Evolutionary conservation across 2,797 vertebrate genomes (phyloP).

Genomic region (Acrossocheilus fasciatus): DNA sequence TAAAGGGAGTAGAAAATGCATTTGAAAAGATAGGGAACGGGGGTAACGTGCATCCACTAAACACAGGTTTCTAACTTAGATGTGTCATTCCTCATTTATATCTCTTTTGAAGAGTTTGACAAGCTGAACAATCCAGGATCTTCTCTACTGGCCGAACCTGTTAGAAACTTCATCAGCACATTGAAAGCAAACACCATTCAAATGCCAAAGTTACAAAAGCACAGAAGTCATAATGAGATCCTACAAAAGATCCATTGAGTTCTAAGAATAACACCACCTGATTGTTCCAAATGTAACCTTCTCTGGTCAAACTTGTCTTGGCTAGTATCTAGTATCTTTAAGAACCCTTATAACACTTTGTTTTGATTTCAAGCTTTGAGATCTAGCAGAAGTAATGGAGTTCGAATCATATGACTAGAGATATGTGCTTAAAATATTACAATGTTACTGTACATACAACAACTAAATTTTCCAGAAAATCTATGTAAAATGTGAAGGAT

Average conservation of each 20-base stretch:
- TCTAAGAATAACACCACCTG: background rate
- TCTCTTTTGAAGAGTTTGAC: background rate
- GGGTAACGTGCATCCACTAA: background rate
- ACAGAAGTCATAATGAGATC: background rate
- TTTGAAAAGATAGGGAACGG: background rate
- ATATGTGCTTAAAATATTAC: background rate
- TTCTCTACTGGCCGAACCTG: slow-evolving; percentile 13
- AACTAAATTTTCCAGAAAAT: background rate
- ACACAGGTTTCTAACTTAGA: background rate
- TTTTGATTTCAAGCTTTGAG: background rate
- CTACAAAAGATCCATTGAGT: background rate
- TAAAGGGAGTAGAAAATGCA: background rate
- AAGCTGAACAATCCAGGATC: background rate
- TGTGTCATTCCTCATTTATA: background rate
- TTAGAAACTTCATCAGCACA: slow-evolving; percentile 8
- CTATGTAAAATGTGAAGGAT: background rate
- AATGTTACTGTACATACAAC: background rate
- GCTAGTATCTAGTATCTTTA: background rate
- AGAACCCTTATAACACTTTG: background rate
- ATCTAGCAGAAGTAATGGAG: background rate
- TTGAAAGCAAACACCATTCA: background rate
- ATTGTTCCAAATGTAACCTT: background rate
- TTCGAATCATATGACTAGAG: background rate
- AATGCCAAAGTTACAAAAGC: slow-evolving; percentile 12
- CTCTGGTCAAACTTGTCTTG: slow-evolving; percentile 6